Evolutionary conservation across 2,797 vertebrate species (phyloP).

Genomic region (Margarornis squamiger): DNA sequence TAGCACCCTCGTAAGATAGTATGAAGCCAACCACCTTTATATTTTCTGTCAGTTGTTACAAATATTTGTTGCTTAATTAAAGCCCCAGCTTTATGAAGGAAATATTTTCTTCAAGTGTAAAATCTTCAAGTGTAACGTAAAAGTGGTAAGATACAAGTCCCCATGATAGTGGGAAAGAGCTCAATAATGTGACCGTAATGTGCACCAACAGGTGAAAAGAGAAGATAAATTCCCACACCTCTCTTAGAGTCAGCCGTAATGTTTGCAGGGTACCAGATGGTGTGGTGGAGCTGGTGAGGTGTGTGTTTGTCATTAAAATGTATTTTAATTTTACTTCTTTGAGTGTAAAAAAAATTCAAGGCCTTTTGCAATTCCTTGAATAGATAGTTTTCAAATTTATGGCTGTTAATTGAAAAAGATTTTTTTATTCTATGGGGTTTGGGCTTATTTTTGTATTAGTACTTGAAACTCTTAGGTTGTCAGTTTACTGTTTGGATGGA

Average conservation of each 20-base stretch:
- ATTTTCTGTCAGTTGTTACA: neutral
- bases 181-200: neutral
- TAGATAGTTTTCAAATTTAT: neutral
- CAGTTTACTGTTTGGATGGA: neutral
- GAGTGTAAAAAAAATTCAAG: neutral
- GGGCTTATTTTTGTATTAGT: neutral
- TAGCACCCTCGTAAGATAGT: neutral
- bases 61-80: neutral
- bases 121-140: neutral
- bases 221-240: neutral
- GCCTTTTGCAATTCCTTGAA: neutral
- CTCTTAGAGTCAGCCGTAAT: neutral
- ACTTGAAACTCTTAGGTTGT: neutral
- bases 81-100: neutral
- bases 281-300: neutral
- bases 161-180: neutral
- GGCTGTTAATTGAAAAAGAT: neutral
- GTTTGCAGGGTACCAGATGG: neutral
- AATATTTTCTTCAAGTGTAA: neutral
- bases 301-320: neutral
- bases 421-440: neutral
- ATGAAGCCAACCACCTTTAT: neutral
- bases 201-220: neutral
- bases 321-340: neutral
- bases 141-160: neutral